phyloP scores from a whole-genome alignment of 2,797 vertebrate species.

The Micrastur ruficollis region DNA sequence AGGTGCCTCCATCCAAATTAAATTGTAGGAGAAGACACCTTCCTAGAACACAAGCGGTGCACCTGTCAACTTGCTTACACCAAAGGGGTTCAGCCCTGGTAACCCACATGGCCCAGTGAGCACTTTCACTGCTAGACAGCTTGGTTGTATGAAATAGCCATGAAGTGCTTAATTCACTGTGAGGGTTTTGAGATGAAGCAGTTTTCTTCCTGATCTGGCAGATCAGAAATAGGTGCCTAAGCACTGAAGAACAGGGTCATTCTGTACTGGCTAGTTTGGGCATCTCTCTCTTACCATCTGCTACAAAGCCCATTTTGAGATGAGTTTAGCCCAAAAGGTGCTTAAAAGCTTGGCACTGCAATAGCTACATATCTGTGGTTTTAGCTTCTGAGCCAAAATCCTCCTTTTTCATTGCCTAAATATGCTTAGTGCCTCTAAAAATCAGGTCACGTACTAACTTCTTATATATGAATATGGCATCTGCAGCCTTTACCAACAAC shows the following conservation, averaged over 20 bases:
- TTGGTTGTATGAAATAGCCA: background rate
- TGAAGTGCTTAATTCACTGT: background rate
- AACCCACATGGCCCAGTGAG: background rate
- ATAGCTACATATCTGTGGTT: slow-evolving; percentile 12
- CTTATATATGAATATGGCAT: slow-evolving; percentile 68
- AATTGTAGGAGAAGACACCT: background rate
- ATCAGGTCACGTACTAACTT: slow-evolving; percentile 68
- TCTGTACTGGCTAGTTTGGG: background rate
- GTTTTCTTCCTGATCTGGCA: background rate
- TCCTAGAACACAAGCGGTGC: background rate
- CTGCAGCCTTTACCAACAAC: slow-evolving; percentile 67
- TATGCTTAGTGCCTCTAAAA: slow-evolving; percentile 36
- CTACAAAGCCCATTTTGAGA: background rate
- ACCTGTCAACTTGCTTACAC: background rate
- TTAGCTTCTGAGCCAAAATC: slow-evolving; percentile 45
- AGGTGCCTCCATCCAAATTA: background rate
- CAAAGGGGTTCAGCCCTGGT: background rate
- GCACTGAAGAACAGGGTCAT: background rate
- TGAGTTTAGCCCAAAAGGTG: slow-evolving; percentile 19
- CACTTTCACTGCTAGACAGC: background rate
- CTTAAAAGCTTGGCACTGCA: slow-evolving; percentile 16
- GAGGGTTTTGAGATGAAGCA: background rate
- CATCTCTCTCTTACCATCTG: background rate
- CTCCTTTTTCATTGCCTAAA: slow-evolving; percentile 49
- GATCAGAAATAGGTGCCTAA: background rate